Evolutionary conservation across 2,797 vertebrate species (phyloP).

Genomic region (Nyctibius grandis): DNA sequence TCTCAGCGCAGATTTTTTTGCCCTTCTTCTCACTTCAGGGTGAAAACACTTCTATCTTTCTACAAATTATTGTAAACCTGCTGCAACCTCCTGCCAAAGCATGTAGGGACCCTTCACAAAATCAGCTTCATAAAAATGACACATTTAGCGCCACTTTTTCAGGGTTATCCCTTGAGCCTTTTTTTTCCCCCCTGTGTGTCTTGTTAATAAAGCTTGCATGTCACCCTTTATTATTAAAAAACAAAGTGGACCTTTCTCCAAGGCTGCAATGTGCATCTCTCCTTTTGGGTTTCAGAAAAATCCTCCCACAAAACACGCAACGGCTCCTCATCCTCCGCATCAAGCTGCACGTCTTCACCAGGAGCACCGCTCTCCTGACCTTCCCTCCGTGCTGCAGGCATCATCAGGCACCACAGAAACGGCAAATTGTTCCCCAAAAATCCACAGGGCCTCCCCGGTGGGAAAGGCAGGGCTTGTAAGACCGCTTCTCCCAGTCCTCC

Average conservation of each 20-base stretch:
- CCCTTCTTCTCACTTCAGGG: conserved; percentile 57
- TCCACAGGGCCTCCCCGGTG: background rate
- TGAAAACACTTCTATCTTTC: conserved; percentile 48
- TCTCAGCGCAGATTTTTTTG: background rate
- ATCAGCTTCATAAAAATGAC: conserved; percentile 62
- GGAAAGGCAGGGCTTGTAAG: background rate
- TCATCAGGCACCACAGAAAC: background rate
- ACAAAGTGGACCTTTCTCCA: conserved; percentile 37
- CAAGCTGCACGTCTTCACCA: background rate
- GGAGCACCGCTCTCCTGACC: background rate
- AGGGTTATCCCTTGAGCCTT: conserved; percentile 54
- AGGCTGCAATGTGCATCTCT: conserved; percentile 31
- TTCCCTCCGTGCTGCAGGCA: background rate
- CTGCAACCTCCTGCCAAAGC: conserved; percentile 65
- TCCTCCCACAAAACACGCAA: background rate
- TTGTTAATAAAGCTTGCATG: conserved; percentile 46
- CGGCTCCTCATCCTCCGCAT: background rate
- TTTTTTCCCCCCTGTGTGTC: background rate
- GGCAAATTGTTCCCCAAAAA: background rate
- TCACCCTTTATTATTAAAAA: conserved; percentile 55
- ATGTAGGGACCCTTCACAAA: conserved; percentile 54
- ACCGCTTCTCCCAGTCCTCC: background rate
- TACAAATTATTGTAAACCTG: conserved; percentile 56
- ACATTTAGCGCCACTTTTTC: conserved; percentile 50
- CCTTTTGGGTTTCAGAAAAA: conserved; percentile 3